These are phyloP conservation scores for Leptinotarsa lineolata DNA, from an alignment of 1,140 invertebrate genomes.

Conservation along the genomic window DNA sequence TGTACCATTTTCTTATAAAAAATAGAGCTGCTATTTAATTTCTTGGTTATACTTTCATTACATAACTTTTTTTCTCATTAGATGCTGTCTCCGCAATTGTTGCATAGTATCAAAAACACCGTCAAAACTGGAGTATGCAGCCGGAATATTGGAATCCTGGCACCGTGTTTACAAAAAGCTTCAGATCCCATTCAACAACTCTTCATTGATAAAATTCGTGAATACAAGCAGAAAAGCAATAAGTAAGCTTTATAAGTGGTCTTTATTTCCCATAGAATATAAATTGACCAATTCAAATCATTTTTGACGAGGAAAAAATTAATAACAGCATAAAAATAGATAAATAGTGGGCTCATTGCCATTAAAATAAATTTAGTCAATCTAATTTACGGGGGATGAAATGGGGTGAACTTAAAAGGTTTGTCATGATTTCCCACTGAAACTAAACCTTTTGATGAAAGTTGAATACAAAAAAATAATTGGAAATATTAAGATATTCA, in stretches of 20 bases:
- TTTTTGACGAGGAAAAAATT: too few relatives aligned
- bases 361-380: too few relatives aligned
- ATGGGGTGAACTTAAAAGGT: too few relatives aligned
- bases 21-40: neutral
- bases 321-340: too few relatives aligned
- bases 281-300: too few relatives aligned
- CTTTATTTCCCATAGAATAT: too few relatives aligned
- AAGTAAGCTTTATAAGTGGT: constrained; percentile 59
- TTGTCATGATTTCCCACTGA: too few relatives aligned
- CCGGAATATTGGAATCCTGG: constrained; percentile 70
- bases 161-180: constrained; percentile 72
- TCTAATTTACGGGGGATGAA: too few relatives aligned
- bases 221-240: constrained; percentile 79
- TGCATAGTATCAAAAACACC: constrained; percentile 41
- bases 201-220: constrained; percentile 89
- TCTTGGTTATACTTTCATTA: neutral
- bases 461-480: too few relatives aligned
- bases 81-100: constrained; percentile 48
- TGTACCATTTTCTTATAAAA: neutral
- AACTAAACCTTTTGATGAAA: too few relatives aligned
- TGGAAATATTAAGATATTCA: too few relatives aligned
- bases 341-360: too few relatives aligned
- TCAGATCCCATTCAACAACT: constrained; percentile 91
- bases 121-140: constrained; percentile 54
- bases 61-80: constrained; percentile 34